Conservation (phyloP, 2,797 vertebrate genomes). For the Hemitrygon akajei region DNA sequence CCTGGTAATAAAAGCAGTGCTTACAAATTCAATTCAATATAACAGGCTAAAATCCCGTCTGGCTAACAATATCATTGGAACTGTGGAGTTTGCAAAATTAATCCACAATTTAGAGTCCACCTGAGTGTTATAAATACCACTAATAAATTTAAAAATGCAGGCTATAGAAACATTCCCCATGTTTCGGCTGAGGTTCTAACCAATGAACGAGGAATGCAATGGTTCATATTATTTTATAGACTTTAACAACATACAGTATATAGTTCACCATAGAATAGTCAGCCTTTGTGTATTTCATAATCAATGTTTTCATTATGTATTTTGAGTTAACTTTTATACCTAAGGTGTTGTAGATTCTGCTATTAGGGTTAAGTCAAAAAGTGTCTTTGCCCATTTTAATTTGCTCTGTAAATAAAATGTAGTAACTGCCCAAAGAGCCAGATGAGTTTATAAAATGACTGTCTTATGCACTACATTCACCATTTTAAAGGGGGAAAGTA, state of each 20-base stretch:
- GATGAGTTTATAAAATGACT: not conserved
- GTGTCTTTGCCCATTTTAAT: not conserved
- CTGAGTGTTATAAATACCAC: conserved; percentile 25
- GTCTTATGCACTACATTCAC: not conserved
- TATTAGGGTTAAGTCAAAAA: not conserved
- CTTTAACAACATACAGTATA: not conserved
- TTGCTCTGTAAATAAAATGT: not conserved
- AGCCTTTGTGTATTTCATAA: not conserved
- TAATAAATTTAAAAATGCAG: conserved; percentile 27
- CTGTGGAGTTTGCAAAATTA: conserved; percentile 27
- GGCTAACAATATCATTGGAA: conserved; percentile 16
- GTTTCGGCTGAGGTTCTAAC: not conserved
- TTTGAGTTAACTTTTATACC: not conserved
- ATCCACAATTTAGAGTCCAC: conserved; percentile 27
- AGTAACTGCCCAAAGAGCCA: not conserved
- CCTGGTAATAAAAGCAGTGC: conserved; percentile 23
- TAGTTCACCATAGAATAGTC: not conserved
- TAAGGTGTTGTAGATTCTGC: not conserved
- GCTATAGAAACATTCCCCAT: not conserved
- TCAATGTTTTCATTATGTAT: not conserved
- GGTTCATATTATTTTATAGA: not conserved
- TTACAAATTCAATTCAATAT: not conserved
- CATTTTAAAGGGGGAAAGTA: not conserved
- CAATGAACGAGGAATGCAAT: not conserved
- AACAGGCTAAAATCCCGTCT: not conserved